Evolutionary conservation across 2,797 vertebrate species (phyloP).

Genomic region (Cetoscarus ocellatus): DNA sequence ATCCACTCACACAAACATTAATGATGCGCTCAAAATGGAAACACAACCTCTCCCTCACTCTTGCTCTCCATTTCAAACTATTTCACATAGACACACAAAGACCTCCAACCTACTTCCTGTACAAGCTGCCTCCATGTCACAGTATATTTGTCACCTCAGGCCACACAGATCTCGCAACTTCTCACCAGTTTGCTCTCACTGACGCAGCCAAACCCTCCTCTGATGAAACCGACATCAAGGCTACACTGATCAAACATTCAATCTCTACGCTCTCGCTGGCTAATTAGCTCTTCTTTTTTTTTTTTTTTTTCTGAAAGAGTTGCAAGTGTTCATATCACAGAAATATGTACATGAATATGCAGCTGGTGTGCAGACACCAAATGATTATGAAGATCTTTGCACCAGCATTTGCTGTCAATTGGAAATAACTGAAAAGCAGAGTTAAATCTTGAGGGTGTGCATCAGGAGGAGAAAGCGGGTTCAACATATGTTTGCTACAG

Average conservation of each 20-base stretch:
- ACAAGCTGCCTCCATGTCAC: constrained; percentile 59
- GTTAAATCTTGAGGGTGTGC: not conserved
- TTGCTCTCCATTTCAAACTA: not conserved
- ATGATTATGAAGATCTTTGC: not conserved
- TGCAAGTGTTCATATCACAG: not conserved
- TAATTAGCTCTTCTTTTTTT: constrained; percentile 34
- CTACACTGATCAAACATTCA: constrained; percentile 27
- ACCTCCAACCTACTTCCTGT: constrained; percentile 29
- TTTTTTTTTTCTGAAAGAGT: no score
- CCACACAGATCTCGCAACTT: constrained; percentile 38
- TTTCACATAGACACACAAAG: constrained; percentile 10
- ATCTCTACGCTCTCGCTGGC: constrained; percentile 9
- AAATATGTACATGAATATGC: not conserved
- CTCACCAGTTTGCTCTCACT: constrained; percentile 37
- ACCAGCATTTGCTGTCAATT: not conserved
- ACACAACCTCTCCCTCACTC: no score
- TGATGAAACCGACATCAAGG: constrained; percentile 32
- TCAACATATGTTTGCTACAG: not conserved
- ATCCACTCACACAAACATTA: not conserved
- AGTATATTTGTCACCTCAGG: constrained; percentile 43
- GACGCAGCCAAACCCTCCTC: constrained; percentile 23
- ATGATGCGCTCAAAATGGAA: no score
- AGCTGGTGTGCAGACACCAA: not conserved
- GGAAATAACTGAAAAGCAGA: not conserved
- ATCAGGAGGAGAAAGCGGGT: not conserved